A percentile compares a stretch with the other conserved stretches of the same genome.
phyloP scores from a whole-genome alignment of 2,797 vertebrate species.

The Epinephelus coioides region DNA sequence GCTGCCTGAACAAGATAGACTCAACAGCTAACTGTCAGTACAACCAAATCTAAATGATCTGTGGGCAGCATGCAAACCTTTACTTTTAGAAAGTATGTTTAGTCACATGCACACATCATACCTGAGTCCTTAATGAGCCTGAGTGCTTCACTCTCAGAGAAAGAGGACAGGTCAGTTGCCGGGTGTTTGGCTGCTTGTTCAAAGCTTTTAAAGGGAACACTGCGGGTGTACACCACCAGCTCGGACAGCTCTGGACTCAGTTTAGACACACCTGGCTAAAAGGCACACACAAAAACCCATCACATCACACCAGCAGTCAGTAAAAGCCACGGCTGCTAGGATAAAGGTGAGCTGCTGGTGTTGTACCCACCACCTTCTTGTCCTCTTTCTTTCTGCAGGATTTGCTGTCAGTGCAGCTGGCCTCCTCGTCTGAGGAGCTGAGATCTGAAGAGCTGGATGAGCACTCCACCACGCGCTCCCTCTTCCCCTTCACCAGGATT shows the following conservation, averaged over 20 bases:
- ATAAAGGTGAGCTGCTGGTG: no score
- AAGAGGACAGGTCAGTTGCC: constrained; percentile 88
- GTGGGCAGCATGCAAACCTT: background rate
- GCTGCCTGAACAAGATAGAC: background rate
- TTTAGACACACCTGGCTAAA: constrained; percentile 72
- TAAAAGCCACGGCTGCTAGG: background rate
- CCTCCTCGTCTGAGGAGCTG: constrained; percentile 85
- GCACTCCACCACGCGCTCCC: constrained; percentile 70
- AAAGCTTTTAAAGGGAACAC: constrained; percentile 87
- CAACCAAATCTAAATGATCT: background rate
- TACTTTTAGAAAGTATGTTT: background rate
- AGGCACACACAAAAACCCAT: constrained; percentile 46
- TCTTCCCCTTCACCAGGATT: constrained; percentile 95
- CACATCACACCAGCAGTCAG: background rate
- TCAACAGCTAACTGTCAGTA: background rate
- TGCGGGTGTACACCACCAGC: constrained; percentile 91
- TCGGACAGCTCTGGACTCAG: constrained; percentile 90
- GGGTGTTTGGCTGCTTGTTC: constrained; percentile 79
- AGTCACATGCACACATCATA: constrained; percentile 60
- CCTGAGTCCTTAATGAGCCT: constrained; percentile 90
- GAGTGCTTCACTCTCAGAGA: constrained; percentile 93
- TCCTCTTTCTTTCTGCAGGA: constrained; percentile 48
- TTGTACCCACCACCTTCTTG: constrained; percentile 68
- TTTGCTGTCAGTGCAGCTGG: constrained; percentile 53
- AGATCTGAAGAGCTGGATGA: constrained; percentile 77